Percentiles rank a stretch among this genome's conserved stretches.
These are phyloP conservation scores for Ferrisia virgata DNA, from an alignment of 2,888 invertebrate species.

Conservation along the genomic window DNA sequence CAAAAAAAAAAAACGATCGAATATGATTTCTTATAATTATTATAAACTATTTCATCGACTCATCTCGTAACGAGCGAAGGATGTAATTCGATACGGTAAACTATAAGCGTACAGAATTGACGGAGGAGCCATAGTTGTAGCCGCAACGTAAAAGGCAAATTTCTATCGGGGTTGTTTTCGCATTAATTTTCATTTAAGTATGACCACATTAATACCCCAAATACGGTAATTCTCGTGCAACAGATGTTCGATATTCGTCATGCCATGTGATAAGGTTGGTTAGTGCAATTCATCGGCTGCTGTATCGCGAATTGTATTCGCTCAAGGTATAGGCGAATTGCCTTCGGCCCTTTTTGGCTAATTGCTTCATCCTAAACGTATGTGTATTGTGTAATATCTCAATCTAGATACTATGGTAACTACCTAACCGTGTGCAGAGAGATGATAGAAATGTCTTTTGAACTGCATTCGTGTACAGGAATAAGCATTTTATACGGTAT, in stretches of 20 bases:
- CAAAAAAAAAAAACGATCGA: too few species aligned
- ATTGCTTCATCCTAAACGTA: neutral
- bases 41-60: too few species aligned
- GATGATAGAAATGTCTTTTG: neutral
- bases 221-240: neutral
- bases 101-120: too few species aligned
- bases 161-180: neutral
- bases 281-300: neutral
- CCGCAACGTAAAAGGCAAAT: neutral
- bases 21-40: too few species aligned
- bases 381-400: neutral
- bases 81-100: too few species aligned
- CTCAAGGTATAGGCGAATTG: neutral
- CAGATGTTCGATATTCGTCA: constrained; percentile 15
- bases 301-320: neutral
- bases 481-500: too few species aligned
- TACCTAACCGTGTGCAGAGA: neutral
- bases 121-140: too few species aligned
- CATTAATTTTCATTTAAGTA: constrained; percentile 21
- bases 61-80: too few species aligned
- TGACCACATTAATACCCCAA: neutral
- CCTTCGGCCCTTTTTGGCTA: neutral
- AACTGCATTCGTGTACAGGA: neutral
- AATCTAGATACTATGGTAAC: neutral
- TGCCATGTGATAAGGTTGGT: neutral